Percentiles rank a stretch among this genome's conserved stretches.
Conservation (phyloP, 2,888 invertebrate genomes). For the Dryobota labecula region DNA sequence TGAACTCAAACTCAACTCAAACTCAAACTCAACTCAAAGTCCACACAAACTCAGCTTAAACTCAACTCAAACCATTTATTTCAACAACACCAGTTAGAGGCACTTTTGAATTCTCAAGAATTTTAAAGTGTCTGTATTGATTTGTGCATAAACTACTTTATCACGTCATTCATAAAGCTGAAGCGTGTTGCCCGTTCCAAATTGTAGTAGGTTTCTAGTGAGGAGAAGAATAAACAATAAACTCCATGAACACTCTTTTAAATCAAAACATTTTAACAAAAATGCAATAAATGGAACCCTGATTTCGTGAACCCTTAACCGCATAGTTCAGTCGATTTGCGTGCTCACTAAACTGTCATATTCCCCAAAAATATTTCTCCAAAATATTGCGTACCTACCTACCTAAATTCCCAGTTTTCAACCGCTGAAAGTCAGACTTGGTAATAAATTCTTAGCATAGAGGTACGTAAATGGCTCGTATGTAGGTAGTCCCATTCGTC, state of each 20-base stretch:
- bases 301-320: background rate
- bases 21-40: no score
- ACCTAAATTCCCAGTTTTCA: constrained; percentile 33
- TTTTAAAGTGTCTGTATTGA: no score
- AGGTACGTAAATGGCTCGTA: constrained; percentile 55
- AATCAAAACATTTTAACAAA: background rate
- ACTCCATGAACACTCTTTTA: background rate
- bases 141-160: no score
- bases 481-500: constrained; percentile 59
- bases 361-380: constrained; percentile 27
- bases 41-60: no score
- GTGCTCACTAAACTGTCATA: background rate
- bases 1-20: no score
- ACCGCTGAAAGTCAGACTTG: constrained; percentile 43
- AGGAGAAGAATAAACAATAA: background rate
- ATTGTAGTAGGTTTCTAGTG: background rate
- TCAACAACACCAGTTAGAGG: no score
- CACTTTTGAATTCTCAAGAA: background rate
- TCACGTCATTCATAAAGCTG: background rate
- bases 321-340: background rate
- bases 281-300: background rate
- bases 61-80: no score
- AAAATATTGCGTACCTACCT: constrained; percentile 29
- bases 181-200: background rate
- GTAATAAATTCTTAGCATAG: constrained; percentile 59